Evolutionary conservation across 37 sponge, comb jelly and placozoan genomes (phyloP).

Genomic region (Oopsacas minuta): DNA sequence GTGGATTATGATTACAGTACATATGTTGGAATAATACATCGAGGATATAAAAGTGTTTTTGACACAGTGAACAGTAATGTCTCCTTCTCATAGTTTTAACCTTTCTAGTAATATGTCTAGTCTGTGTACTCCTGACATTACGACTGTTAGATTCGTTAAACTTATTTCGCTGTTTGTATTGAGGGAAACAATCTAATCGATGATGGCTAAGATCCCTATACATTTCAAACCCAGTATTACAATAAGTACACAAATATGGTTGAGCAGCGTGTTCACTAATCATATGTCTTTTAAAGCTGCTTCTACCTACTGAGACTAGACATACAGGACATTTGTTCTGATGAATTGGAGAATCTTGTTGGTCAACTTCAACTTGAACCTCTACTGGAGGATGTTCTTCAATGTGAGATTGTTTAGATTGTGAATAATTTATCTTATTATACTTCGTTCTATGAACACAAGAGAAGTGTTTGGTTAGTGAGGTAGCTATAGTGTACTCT

Average conservation of each 20-base stretch:
- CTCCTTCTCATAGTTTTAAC: background rate
- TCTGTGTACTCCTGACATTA: background rate
- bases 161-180: background rate
- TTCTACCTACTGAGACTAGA: background rate
- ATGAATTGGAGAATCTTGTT: background rate
- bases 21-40: background rate
- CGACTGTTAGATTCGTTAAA: background rate
- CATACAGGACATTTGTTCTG: background rate
- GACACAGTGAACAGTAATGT: background rate
- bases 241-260: background rate
- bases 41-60: background rate
- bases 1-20: background rate
- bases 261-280: background rate
- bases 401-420: no score
- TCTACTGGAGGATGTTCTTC: no score
- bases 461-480: background rate
- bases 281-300: background rate
- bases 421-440: background rate
- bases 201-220: background rate
- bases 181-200: background rate
- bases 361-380: no score
- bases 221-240: background rate
- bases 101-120: background rate
- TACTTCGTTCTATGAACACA: background rate
- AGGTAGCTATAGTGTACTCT: background rate